Conservation (phyloP, 2,797 vertebrate species). For the Myotis myotis region DNA sequence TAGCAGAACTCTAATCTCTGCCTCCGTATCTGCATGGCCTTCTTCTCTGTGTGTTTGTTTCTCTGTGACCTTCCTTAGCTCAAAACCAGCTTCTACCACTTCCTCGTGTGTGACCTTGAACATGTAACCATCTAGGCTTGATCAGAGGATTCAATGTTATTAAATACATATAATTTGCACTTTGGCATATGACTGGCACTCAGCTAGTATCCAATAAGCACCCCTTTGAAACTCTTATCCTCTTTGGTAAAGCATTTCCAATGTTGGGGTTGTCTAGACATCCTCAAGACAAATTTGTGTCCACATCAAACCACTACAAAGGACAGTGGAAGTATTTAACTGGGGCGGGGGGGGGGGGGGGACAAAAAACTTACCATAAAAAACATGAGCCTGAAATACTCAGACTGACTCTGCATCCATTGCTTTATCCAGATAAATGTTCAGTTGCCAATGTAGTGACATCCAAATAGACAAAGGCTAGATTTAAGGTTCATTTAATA, state of each 20-base stretch:
- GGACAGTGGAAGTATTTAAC: not conserved
- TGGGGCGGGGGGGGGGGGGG: not conserved
- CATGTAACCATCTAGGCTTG: not conserved
- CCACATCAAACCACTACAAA: not conserved
- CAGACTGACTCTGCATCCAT: not conserved
- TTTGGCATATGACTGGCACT: not conserved
- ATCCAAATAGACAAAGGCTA: slow-evolving; percentile 8
- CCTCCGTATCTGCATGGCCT: not conserved
- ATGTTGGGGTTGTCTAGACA: not conserved
- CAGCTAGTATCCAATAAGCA: not conserved
- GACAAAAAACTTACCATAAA: not conserved
- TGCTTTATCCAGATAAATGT: not conserved
- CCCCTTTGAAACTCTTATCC: not conserved
- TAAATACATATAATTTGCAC: not conserved
- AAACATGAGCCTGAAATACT: not conserved
- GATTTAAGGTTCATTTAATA: slow-evolving; percentile 9
- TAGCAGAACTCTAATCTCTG: not conserved
- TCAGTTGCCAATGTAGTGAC: not conserved
- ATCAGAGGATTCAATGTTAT: not conserved
- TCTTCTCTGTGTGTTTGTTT: not conserved
- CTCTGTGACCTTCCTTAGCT: not conserved
- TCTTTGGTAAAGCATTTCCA: not conserved
- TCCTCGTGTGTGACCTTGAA: not conserved
- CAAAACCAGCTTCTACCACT: not conserved
- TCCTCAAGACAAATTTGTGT: not conserved